phyloP scores from a whole-genome alignment of 2,888 invertebrate genomes.

The Drosophila rubida region DNA sequence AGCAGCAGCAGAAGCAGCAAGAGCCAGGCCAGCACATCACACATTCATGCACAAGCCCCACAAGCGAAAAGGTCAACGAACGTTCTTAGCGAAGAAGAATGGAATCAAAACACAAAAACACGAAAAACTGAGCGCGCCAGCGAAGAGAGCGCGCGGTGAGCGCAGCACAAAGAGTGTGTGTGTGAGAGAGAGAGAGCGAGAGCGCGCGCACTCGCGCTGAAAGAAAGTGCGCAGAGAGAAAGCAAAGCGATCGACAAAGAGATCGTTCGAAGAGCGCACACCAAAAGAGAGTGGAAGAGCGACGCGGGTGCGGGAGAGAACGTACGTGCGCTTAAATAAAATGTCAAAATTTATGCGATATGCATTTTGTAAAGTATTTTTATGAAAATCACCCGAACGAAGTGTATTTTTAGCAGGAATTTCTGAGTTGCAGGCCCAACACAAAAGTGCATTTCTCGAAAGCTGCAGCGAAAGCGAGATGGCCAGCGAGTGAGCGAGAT shows the following conservation, averaged over 20 bases:
- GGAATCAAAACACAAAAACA: constrained; percentile 84
- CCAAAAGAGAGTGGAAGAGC: not conserved
- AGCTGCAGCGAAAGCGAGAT: constrained; percentile 20
- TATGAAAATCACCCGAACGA: constrained; percentile 46
- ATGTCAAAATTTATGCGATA: constrained; percentile 53
- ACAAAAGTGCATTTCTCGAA: constrained; percentile 35
- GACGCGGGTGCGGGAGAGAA: too few species aligned
- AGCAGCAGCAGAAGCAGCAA: constrained; percentile 18
- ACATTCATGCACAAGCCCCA: constrained; percentile 38
- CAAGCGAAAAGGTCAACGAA: constrained; percentile 82
- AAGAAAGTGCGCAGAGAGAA: constrained; percentile 45
- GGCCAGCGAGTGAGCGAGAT: too few species aligned
- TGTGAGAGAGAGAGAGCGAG: constrained; percentile 5
- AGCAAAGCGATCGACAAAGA: constrained; percentile 31
- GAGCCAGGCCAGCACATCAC: constrained; percentile 37
- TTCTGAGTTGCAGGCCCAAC: constrained; percentile 18
- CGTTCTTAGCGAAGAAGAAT: constrained; percentile 83
- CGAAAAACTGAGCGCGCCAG: constrained; percentile 68
- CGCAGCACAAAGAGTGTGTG: constrained; percentile 6
- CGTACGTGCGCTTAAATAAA: constrained; percentile 23
- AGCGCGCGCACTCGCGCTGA: not conserved
- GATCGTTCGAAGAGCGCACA: constrained; percentile 8
- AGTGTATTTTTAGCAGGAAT: constrained; percentile 58
- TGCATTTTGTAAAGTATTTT: constrained; percentile 59
- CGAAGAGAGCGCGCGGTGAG: constrained; percentile 6